Evolutionary conservation across 2,113 vertebrate genomes (phyloP).

Genomic region (Brienomyrus brachyistius): DNA sequence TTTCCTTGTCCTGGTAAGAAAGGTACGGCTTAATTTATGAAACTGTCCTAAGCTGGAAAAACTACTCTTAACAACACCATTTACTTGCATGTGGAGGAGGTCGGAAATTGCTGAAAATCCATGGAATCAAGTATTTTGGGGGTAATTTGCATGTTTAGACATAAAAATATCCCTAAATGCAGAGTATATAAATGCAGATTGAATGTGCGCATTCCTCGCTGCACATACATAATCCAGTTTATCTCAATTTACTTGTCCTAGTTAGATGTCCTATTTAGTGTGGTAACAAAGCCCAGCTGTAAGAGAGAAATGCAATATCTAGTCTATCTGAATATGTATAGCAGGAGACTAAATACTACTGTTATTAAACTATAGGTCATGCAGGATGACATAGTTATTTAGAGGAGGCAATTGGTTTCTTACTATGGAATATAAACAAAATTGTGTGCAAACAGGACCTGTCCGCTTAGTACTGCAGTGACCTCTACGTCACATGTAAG

Average conservation of each 20-base stretch:
- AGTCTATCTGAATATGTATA: neutral
- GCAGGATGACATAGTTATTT: conserved; percentile 12
- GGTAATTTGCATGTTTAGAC: neutral
- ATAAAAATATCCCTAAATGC: neutral
- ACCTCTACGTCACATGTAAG: conserved; percentile 54
- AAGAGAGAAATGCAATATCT: neutral
- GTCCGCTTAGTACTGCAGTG: neutral
- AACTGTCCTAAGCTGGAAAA: neutral
- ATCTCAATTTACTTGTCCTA: neutral
- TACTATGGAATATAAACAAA: conserved; percentile 45
- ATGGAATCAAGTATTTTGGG: neutral
- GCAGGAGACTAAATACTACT: neutral
- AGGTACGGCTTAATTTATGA: neutral
- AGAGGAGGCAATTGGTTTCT: conserved; percentile 5
- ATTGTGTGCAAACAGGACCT: conserved; percentile 40
- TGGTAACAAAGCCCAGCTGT: neutral
- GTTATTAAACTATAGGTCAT: conserved; percentile 28
- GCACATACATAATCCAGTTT: neutral
- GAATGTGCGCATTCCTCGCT: neutral
- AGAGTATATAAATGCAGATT: neutral
- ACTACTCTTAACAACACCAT: neutral
- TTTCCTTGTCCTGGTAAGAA: neutral
- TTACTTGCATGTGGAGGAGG: neutral
- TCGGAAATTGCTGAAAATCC: neutral
- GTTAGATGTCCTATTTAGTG: neutral